A percentile compares a stretch with the other conserved stretches of the same genome.
These are phyloP conservation scores for Etheostoma nigrum DNA, from an alignment of 2,797 vertebrate genomes.

Conservation along the genomic window DNA sequence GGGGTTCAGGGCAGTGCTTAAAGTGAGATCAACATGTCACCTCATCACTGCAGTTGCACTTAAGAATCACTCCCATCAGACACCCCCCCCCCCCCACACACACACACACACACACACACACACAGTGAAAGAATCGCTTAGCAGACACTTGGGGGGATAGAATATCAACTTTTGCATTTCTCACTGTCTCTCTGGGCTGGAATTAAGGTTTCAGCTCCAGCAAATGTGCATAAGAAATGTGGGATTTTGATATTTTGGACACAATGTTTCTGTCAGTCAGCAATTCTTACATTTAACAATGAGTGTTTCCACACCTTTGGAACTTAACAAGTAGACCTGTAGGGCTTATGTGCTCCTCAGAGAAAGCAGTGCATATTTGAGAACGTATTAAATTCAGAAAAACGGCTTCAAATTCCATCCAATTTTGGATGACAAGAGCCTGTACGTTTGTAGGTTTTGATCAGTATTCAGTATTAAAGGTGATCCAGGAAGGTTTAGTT, in stretches of 20 bases:
- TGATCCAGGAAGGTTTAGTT: constrained; percentile 11
- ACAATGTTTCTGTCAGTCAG: constrained; percentile 7
- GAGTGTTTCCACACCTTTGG: constrained; percentile 33
- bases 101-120: constrained; percentile 16
- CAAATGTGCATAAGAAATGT: constrained; percentile 44
- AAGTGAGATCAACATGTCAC: constrained; percentile 70
- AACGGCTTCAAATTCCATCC: constrained; percentile 20
- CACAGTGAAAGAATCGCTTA: constrained; percentile 23
- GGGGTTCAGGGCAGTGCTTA: constrained; percentile 50
- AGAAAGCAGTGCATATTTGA: constrained; percentile 33
- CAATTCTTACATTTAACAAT: constrained; percentile 29
- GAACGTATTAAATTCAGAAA: constrained; percentile 22
- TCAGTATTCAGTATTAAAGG: background rate
- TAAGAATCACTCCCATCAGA: constrained; percentile 28
- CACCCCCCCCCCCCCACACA: no score
- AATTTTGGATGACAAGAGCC: background rate
- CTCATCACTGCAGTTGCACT: constrained; percentile 64
- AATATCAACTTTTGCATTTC: constrained; percentile 56
- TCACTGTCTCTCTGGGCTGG: constrained; percentile 39
- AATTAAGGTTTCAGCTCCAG: constrained; percentile 46
- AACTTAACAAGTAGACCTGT: constrained; percentile 32
- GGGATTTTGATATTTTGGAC: constrained; percentile 46
- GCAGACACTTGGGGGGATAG: constrained; percentile 38
- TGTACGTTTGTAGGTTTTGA: constrained; percentile 4
- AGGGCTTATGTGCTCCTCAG: constrained; percentile 32